These are phyloP conservation scores for Saccopteryx bilineata DNA, from an alignment of 2,113 vertebrate species.

Conservation along the genomic window DNA sequence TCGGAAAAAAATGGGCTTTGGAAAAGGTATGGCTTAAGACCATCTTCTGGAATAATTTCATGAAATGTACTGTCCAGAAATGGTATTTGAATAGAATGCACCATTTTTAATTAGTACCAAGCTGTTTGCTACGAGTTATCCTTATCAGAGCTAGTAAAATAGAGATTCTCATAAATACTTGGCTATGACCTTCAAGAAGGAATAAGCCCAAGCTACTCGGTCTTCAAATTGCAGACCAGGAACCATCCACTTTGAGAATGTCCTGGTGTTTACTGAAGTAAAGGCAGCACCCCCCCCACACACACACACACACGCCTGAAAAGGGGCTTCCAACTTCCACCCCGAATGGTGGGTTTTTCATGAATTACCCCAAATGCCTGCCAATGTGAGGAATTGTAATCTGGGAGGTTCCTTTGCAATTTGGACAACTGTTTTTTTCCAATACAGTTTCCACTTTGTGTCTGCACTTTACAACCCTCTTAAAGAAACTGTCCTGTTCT, in stretches of 20 bases:
- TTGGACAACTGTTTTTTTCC: not conserved
- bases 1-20: conserved; percentile 61
- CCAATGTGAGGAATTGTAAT: not conserved
- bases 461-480: not conserved
- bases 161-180: conserved; percentile 39
- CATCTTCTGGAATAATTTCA: conserved; percentile 21
- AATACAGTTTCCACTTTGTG: not conserved
- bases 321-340: not conserved
- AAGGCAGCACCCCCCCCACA: too few species aligned
- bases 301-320: not conserved
- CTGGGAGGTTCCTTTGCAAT: conserved; percentile 50
- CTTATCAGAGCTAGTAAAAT: conserved; percentile 62
- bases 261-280: not conserved
- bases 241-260: not conserved
- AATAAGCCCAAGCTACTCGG: conserved; percentile 41
- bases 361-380: not conserved
- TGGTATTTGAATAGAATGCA: conserved; percentile 60
- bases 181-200: conserved; percentile 7
- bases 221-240: not conserved
- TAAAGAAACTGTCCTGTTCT: conserved; percentile 9
- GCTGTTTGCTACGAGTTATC: conserved; percentile 15
- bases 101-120: conserved; percentile 62
- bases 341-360: not conserved
- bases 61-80: conserved; percentile 49
- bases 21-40: conserved; percentile 56